Percentiles rank a stretch among this genome's conserved stretches.
These are phyloP conservation scores for Anguilla megastoma DNA, from an alignment of 2,797 vertebrate species.

Conservation along the genomic window DNA sequence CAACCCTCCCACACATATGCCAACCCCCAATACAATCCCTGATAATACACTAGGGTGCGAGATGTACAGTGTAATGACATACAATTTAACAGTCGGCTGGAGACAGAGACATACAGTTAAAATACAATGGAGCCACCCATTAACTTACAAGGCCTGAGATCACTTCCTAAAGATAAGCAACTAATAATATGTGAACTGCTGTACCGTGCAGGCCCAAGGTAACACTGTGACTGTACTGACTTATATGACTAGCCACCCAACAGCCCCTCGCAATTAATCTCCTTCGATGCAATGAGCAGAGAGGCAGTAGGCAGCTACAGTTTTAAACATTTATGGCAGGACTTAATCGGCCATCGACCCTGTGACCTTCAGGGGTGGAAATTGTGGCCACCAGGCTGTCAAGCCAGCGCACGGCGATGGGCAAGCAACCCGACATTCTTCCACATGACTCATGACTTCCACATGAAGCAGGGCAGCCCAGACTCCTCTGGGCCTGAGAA, in stretches of 20 bases:
- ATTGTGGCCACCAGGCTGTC: background rate
- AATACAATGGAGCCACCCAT: no score
- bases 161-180: background rate
- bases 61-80: no score
- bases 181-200: background rate
- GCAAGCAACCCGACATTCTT: background rate
- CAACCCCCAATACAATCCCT: no score
- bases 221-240: background rate
- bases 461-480: background rate
- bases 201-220: background rate
- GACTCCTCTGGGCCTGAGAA: background rate
- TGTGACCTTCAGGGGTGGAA: background rate
- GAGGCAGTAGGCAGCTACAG: background rate
- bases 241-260: background rate
- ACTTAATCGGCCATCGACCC: background rate
- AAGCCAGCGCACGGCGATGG: background rate
- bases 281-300: background rate
- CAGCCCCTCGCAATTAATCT: background rate
- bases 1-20: no score
- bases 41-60: no score
- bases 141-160: no score
- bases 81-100: no score
- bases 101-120: no score
- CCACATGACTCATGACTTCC: background rate
- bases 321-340: background rate